Evolutionary conservation across 2,113 vertebrate species (phyloP).

Genomic region (Notothenia rossii): DNA sequence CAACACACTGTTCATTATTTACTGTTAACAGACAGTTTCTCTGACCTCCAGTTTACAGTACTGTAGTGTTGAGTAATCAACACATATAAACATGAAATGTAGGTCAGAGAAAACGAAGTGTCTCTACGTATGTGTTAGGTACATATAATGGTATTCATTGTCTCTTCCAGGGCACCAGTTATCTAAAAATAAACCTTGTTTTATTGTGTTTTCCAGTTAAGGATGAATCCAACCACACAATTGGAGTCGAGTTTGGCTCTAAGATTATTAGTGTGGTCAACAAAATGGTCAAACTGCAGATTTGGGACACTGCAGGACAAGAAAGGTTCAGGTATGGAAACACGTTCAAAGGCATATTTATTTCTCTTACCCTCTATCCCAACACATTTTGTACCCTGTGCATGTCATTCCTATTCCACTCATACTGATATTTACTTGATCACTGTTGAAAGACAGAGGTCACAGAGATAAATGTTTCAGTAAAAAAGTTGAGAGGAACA

Average conservation of each 20-base stretch:
- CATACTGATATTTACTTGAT: background rate
- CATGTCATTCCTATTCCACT: background rate
- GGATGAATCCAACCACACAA: constrained; percentile 95
- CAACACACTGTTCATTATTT: background rate
- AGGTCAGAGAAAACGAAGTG: background rate
- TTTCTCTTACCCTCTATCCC: background rate
- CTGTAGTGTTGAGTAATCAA: background rate
- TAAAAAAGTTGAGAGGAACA: background rate
- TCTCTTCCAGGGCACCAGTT: background rate
- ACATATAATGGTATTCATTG: background rate
- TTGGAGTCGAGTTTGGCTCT: constrained; percentile 95
- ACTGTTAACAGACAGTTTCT: background rate
- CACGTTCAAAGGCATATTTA: background rate
- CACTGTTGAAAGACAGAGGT: background rate
- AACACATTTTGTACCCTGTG: background rate
- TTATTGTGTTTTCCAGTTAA: constrained; percentile 84
- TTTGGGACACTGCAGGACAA: constrained; percentile 96
- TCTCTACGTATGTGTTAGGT: background rate
- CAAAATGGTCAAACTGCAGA: constrained; percentile 94
- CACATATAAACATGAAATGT: background rate
- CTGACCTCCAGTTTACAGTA: background rate
- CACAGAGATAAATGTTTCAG: background rate
- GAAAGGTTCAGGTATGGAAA: constrained; percentile 90
- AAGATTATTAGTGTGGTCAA: constrained; percentile 93
- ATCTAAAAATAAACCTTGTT: background rate